These are phyloP conservation scores for Drosophila neocordata DNA, from an alignment of 1,140 invertebrate species.

Conservation along the genomic window DNA sequence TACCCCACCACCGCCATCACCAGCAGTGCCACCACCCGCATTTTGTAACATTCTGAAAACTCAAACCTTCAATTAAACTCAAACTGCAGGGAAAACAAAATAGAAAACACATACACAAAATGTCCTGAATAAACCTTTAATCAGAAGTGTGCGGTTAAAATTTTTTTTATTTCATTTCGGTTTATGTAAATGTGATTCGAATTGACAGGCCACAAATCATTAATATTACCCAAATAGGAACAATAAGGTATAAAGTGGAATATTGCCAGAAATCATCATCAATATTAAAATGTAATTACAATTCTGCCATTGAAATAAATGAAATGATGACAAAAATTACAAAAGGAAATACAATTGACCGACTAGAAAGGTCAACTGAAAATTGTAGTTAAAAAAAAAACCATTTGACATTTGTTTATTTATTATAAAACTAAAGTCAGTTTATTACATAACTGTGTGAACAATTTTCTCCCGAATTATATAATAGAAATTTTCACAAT, in stretches of 20 bases:
- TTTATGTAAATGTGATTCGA: constrained; percentile 71
- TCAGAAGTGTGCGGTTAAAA: constrained; percentile 53
- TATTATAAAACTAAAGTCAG: no score
- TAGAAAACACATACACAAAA: constrained; percentile 16
- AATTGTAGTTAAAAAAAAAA: not conserved
- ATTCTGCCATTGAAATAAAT: constrained; percentile 27
- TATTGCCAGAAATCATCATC: constrained; percentile 54
- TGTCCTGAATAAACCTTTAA: constrained; percentile 36
- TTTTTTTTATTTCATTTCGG: constrained; percentile 52
- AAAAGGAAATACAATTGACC: not conserved
- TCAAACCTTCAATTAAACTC: constrained; percentile 1
- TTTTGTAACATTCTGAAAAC: not conserved
- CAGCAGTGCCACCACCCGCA: constrained; percentile 16
- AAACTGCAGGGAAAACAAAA: constrained; percentile 10
- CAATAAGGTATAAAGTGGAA: not conserved
- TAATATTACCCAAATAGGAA: constrained; percentile 9
- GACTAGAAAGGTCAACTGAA: not conserved
- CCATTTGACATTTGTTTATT: no score
- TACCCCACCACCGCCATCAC: not conserved
- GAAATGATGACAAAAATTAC: not conserved
- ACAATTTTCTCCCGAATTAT: no score
- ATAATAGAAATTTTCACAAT: no score
- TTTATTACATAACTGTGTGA: no score
- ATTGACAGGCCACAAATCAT: constrained; percentile 37
- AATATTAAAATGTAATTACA: constrained; percentile 74